These are phyloP conservation scores for Drosophila recens DNA, from an alignment of 2,888 invertebrate species.

Conservation along the genomic window DNA sequence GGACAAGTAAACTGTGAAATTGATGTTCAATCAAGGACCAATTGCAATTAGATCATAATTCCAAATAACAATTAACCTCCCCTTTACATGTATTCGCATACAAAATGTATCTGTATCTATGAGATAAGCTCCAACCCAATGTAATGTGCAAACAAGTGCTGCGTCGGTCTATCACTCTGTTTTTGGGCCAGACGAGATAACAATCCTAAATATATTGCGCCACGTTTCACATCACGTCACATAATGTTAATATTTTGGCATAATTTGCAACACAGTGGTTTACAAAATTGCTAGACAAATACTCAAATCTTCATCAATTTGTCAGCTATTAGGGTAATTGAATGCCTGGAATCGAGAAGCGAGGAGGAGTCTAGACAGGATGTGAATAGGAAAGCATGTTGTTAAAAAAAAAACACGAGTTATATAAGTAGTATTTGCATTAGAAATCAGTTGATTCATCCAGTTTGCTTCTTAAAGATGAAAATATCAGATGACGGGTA, in stretches of 20 bases:
- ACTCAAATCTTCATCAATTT: background rate
- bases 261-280: constrained; percentile 40
- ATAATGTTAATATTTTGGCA: constrained; percentile 39
- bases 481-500: too few relatives aligned
- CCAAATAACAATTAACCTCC: constrained; percentile 1
- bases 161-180: constrained; percentile 8
- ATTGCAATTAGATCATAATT: constrained; percentile 8
- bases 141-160: constrained; percentile 23
- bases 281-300: background rate
- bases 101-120: constrained; percentile 46
- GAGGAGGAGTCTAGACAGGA: constrained; percentile 1
- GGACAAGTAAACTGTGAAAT: constrained; percentile 83
- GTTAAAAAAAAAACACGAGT: background rate
- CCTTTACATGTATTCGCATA: constrained; percentile 24
- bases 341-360: background rate
- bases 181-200: constrained; percentile 26
- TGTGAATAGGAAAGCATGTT: background rate
- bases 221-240: constrained; percentile 35
- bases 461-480: too few relatives aligned
- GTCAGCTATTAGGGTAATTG: background rate
- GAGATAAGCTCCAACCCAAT: constrained; percentile 40
- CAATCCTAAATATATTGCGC: constrained; percentile 33
- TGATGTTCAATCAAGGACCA: background rate
- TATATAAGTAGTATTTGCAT: background rate
- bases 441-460: too few relatives aligned